phyloP scores from a whole-genome alignment of 2,888 invertebrate genomes.

The Leuctra nigra region DNA sequence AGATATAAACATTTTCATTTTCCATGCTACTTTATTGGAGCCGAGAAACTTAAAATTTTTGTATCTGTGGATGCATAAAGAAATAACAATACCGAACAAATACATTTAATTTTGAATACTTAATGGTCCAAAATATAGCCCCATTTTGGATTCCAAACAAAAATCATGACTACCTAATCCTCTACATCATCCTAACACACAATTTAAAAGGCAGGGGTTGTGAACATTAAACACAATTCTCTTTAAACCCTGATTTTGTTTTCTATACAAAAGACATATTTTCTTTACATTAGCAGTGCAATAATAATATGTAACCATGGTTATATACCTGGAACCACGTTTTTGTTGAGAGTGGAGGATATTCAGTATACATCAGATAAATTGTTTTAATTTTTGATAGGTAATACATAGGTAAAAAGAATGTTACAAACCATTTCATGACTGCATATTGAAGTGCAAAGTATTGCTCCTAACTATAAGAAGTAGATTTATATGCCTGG shows the following conservation, averaged over 20 bases:
- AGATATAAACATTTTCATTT: too few relatives aligned
- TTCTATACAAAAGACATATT: background rate
- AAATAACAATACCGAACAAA: too few relatives aligned
- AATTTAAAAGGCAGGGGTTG: background rate
- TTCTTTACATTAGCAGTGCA: background rate
- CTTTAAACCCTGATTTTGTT: background rate
- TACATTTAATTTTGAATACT: too few relatives aligned
- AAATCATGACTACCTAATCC: background rate
- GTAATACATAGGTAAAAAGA: background rate
- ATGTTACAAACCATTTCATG: background rate
- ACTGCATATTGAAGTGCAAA: background rate
- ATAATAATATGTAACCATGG: background rate
- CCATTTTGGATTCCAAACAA: background rate
- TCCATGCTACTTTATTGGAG: too few relatives aligned
- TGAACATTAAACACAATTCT: background rate
- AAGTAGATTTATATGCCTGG: too few relatives aligned
- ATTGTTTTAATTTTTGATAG: background rate
- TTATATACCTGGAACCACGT: background rate
- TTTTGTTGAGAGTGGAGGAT: background rate
- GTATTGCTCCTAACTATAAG: background rate
- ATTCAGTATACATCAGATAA: background rate
- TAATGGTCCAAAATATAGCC: background rate
- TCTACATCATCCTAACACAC: background rate
- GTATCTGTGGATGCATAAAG: too few relatives aligned
- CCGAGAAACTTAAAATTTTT: too few relatives aligned